phyloP scores from a whole-genome alignment of 2,888 invertebrate genomes.

The Panopea generosa region DNA sequence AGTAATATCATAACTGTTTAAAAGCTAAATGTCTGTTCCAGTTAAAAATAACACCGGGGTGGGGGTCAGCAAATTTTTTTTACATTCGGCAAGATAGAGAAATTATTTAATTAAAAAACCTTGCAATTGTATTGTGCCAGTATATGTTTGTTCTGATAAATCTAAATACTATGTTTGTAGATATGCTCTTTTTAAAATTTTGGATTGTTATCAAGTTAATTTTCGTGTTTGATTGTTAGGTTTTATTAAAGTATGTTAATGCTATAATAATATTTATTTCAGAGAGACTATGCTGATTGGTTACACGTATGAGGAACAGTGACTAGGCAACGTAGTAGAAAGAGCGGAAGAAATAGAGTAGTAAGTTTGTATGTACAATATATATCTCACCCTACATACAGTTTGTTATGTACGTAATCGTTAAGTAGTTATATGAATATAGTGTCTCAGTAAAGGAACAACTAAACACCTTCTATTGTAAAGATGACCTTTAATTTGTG shows the following conservation, averaged over 20 bases:
- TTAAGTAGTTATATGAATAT: neutral
- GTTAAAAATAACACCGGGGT: too few relatives aligned
- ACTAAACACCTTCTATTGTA: neutral
- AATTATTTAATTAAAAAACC: too few relatives aligned
- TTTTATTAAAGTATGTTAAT: too few relatives aligned
- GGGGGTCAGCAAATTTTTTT: too few relatives aligned
- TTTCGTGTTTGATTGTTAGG: too few relatives aligned
- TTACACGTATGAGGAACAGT: constrained; percentile 71
- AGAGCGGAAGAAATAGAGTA: constrained; percentile 64
- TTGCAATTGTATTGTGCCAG: too few relatives aligned
- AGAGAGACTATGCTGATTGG: constrained; percentile 72
- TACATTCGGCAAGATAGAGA: too few relatives aligned
- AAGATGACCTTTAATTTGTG: too few relatives aligned
- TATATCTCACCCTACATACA: neutral
- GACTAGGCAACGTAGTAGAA: constrained; percentile 61
- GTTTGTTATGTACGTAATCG: neutral
- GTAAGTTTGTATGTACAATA: constrained; percentile 27
- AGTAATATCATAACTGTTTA: neutral
- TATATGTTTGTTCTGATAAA: too few relatives aligned
- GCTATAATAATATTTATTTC: constrained; percentile 30
- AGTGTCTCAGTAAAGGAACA: neutral
- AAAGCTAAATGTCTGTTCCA: too few relatives aligned
- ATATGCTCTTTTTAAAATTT: too few relatives aligned
- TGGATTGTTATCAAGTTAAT: neutral
- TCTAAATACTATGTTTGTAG: too few relatives aligned